Conservation (phyloP, 2,888 invertebrate genomes). For the Celastrina argiolus region DNA sequence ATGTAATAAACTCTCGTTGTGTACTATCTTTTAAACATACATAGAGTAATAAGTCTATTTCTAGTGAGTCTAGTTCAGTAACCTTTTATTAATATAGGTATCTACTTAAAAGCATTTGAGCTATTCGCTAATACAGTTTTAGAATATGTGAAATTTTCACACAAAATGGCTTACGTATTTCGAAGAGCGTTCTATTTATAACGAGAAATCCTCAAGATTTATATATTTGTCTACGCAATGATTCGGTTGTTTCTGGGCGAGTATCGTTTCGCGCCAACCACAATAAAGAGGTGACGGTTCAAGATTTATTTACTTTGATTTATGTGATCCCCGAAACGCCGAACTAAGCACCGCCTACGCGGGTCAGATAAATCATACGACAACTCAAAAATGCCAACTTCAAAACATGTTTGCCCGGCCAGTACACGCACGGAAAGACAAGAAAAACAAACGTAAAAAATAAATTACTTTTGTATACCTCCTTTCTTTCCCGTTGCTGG, state of each 20-base stretch:
- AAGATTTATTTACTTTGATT: conserved; percentile 53
- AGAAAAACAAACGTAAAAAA: conserved; percentile 77
- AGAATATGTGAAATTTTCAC: neutral
- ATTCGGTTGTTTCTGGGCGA: conserved; percentile 29
- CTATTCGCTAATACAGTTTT: neutral
- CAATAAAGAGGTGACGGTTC: conserved; percentile 39
- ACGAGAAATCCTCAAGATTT: conserved; percentile 23
- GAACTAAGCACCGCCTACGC: conserved; percentile 75
- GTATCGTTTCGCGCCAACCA: conserved; percentile 33
- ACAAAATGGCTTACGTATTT: neutral
- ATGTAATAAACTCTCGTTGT: no score
- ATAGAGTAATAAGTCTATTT: no score
- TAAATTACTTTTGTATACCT: conserved; percentile 78
- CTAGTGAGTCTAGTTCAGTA: no score
- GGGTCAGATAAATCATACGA: conserved; percentile 71
- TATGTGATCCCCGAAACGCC: conserved; percentile 69
- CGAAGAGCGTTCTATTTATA: neutral
- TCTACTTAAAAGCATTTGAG: no score
- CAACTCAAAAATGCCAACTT: conserved; percentile 77
- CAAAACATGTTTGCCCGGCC: conserved; percentile 73
- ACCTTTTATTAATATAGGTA: no score
- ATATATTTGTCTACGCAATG: conserved; percentile 21
- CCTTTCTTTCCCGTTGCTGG: conserved; percentile 76
- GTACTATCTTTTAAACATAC: no score
- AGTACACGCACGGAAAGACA: conserved; percentile 73